Base-by-base conservation (phyloP, 2,797 vertebrate genomes). In the Alcedo atthis region DNA sequence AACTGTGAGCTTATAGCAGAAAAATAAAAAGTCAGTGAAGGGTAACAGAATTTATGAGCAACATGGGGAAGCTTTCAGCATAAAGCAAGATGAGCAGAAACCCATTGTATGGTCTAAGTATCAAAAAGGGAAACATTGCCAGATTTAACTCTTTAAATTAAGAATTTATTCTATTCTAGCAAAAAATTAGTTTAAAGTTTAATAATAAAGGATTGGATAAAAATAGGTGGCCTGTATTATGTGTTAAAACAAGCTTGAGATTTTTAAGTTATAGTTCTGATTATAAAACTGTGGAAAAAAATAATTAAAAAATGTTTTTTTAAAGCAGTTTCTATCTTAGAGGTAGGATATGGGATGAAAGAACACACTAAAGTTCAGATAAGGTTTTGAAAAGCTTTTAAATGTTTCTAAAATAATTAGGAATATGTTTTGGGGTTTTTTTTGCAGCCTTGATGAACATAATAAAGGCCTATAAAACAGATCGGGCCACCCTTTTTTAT, bases 1-100 rank as follows among this genome's bases (percentile, higher is more conserved):
- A 93, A 91, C 33, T 51, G 10, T 85, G 61, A 78, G 40, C 57
- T 62, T 63, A 46, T 14, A 70, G n/a, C 10, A 69, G 37, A 32
- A 80, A 92, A 88, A 69, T 26, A 67, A 87, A 90, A 95, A 92
- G 30, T 68, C 33, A 57, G 30, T 64, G 75, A 86, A 81, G 20
- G 7, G 25, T 70, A 71, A 51, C 28, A 86, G 53, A 83, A 91
- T 80, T 66, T 59, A 46, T 66, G 45, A 75, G 33, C 3, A 10
- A 30, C 21, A 67, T 57, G 10, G 16, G 11, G 2, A 59, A 87
- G 20, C 2, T 81, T 76, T 76, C 40, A 81, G 13, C 9, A 24
- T 59, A 49, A 93, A 78, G 54, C 10, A 89, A 57, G 25, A 51
- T 64, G 16, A 76, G 57, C 85, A 81, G 40, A 85, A 69, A 54